Evolutionary conservation across 1,140 invertebrate genomes (phyloP), one percentile per base, ranked within the genome.

Genomic region (Neodiprion lecontei): DNA sequence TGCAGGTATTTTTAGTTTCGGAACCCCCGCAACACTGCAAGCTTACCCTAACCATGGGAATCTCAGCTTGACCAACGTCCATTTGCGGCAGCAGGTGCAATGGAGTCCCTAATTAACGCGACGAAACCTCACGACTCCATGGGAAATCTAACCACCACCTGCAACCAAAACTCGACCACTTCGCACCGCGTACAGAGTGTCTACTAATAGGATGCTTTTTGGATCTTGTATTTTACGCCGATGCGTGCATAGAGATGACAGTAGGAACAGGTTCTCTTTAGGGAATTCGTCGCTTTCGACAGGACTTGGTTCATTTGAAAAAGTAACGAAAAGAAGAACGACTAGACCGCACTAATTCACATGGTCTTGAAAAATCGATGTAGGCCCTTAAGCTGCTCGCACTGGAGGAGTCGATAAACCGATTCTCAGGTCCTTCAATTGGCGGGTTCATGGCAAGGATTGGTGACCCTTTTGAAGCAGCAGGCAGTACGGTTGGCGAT

Each of bases 121-220:
- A 61, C 69, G 53, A 72, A 61, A 65, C 48, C 47, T 65, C 48
- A 17, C 53, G n/a, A 48, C 49, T 49, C 67, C 84, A 86, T 86
- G 86, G 82, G 85, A 86, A 87, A 85, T 82, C 76, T 72, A 76
- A 82, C 79, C 67, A 75, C 71, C 72, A 79, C 77, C 86, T 86
- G 85, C 86, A 87, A 85, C 79, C 81, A 76, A 82, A 84, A 83
- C 40, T 17, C 65, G 67, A 78, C 78, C 75, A 77, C 76, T 78
- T 76, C 17, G 76, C 74, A 74, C 73, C 10, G 50, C 10, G 50
- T 53, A 53, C n/a, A 14, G 10, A 61, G 11, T 61, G 53, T 61
- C n/a, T 61, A 61, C 53, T 61, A 61, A 61, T 61, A 9, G 53
- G 53, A 61, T 61, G 53, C n/a, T 17, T 40, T 40, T 2, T 40